Evolutionary conservation across 1,140 invertebrate species (phyloP).

Genomic region (Neodiprion fabricii): DNA sequence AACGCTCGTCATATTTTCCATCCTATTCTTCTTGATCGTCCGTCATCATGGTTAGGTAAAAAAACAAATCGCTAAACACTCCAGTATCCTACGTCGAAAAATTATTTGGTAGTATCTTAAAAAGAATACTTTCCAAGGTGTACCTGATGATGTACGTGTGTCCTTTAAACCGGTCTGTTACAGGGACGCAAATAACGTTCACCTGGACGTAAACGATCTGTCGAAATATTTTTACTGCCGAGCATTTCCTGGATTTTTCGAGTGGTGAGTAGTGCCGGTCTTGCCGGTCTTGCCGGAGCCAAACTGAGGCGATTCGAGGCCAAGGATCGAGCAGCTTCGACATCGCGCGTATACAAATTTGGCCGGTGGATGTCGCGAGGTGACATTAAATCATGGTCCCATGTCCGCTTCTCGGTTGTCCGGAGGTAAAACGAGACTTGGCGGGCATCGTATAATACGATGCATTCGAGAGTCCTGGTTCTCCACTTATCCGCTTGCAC

Average conservation of each 20-base stretch:
- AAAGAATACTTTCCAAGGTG: neutral
- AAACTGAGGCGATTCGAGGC: neutral
- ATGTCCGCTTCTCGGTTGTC: neutral
- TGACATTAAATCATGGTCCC: conserved; percentile 16
- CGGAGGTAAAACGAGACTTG: neutral
- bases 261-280: neutral
- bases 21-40: too few species aligned
- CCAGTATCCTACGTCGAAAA: too few species aligned
- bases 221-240: neutral
- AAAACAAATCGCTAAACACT: too few species aligned
- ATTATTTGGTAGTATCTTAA: too few species aligned
- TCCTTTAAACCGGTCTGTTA: neutral
- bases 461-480: neutral
- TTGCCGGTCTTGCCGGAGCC: neutral
- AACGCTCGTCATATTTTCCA: too few species aligned
- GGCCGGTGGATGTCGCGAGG: conserved; percentile 2
- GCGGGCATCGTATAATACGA: neutral
- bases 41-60: too few species aligned
- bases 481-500: neutral
- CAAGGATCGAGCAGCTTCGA: neutral
- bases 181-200: neutral
- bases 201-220: neutral
- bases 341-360: neutral
- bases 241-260: neutral
- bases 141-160: neutral